Percentiles rank a stretch among this genome's conserved stretches.
phyloP scores from a whole-genome alignment of 2,113 vertebrate species.

The Penelope pileata region DNA sequence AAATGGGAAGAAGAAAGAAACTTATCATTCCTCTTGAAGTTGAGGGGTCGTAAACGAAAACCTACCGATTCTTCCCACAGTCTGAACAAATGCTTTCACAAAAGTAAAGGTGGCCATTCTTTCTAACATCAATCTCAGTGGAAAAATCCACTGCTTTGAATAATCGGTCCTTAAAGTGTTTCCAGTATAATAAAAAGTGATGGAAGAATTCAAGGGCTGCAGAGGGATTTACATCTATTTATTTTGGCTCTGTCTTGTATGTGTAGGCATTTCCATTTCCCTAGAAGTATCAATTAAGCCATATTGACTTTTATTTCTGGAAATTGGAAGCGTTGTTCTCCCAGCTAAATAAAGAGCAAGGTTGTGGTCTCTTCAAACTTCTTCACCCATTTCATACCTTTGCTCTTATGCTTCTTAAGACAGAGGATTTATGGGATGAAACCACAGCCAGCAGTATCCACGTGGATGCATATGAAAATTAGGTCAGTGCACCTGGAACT shows the following conservation, averaged over 20 bases:
- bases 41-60: background rate
- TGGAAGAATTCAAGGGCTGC: constrained; percentile 61
- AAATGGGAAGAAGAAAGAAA: constrained; percentile 23
- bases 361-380: constrained; percentile 2
- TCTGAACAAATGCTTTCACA: constrained; percentile 25
- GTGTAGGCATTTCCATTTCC: constrained; percentile 68
- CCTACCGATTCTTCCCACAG: background rate
- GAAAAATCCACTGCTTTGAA: constrained; percentile 53
- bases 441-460: background rate
- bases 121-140: constrained; percentile 7
- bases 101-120: background rate
- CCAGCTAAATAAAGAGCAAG: constrained; percentile 3
- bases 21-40: constrained; percentile 6
- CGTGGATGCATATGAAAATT: background rate
- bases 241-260: constrained; percentile 24
- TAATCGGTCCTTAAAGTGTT: constrained; percentile 40
- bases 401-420: background rate
- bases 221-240: constrained; percentile 21
- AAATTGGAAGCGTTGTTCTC: constrained; percentile 55
- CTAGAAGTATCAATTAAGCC: constrained; percentile 58
- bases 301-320: constrained; percentile 63
- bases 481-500: constrained; percentile 28
- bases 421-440: background rate
- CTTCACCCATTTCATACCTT: background rate
- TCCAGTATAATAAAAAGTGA: constrained; percentile 65